Evolutionary conservation across 2,113 vertebrate genomes (phyloP).

Genomic region (Acinonyx jubatus): DNA sequence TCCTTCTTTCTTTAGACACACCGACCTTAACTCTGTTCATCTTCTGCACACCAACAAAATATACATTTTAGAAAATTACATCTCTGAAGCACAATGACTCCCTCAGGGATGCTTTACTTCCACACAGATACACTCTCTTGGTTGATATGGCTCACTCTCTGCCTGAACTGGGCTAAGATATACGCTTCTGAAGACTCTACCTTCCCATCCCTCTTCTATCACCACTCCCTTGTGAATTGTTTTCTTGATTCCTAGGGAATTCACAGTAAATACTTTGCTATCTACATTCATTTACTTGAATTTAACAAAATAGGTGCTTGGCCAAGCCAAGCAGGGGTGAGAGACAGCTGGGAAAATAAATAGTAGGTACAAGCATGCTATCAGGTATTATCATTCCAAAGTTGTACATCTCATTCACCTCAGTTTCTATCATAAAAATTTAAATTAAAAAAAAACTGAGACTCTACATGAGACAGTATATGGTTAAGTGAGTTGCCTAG

Average conservation of each 20-base stretch:
- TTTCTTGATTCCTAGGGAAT: neutral
- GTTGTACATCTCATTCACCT: neutral
- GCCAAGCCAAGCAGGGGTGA: slow-evolving; percentile 30
- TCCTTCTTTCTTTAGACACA: slow-evolving; percentile 61
- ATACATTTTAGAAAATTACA: slow-evolving; percentile 80
- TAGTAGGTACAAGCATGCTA: slow-evolving; percentile 11
- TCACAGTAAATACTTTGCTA: slow-evolving; percentile 54
- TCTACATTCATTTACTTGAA: slow-evolving; percentile 66
- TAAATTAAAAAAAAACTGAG: neutral
- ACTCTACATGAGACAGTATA: neutral
- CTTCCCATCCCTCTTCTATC: neutral
- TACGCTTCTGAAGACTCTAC: slow-evolving; percentile 45
- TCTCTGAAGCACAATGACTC: slow-evolving; percentile 56
- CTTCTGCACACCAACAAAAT: slow-evolving; percentile 72
- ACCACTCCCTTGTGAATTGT: neutral
- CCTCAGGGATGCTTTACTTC: slow-evolving; percentile 43
- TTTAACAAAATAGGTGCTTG: slow-evolving; percentile 62
- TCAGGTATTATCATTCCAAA: neutral
- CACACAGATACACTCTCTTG: slow-evolving; percentile 8
- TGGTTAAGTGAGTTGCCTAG: neutral
- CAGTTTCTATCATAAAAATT: neutral
- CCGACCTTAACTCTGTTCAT: slow-evolving; percentile 77
- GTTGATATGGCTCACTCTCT: slow-evolving; percentile 55
- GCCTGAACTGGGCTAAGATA: slow-evolving; percentile 54
- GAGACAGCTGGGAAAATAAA: slow-evolving; percentile 14